Evolutionary conservation across 1,140 invertebrate species (phyloP).

Genomic region (Pygmarrhopalites habei): DNA sequence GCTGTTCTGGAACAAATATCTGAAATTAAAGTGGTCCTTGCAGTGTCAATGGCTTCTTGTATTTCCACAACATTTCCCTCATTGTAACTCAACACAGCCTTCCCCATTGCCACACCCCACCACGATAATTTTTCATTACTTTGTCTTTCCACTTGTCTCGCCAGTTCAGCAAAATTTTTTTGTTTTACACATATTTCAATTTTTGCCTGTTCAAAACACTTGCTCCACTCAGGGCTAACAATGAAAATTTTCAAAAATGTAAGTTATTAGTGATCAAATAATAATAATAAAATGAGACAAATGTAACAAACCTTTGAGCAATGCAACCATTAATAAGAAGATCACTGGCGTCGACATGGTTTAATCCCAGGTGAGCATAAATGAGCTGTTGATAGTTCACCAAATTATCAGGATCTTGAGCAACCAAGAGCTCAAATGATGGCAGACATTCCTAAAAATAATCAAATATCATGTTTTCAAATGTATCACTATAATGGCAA

Average conservation of each 20-base stretch:
- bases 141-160: not conserved
- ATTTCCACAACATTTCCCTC: constrained; percentile 39
- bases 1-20: constrained; percentile 48
- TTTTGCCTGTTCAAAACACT: constrained; percentile 1
- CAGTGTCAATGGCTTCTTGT: constrained; percentile 34
- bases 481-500: too few species aligned
- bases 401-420: constrained; percentile 10
- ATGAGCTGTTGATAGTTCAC: constrained; percentile 47
- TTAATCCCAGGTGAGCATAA: constrained; percentile 48
- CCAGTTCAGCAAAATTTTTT: not conserved
- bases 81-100: not conserved
- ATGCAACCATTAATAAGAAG: constrained; percentile 45
- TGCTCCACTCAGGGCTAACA: not conserved
- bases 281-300: not conserved
- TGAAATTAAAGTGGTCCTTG: constrained; percentile 46
- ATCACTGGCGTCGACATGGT: constrained; percentile 52
- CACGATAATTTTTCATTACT: constrained; percentile 2
- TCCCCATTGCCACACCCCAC: constrained; percentile 1
- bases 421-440: constrained; percentile 1
- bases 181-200: not conserved
- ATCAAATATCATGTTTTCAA: too few species aligned
- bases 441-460: constrained; percentile 5
- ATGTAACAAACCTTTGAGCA: not conserved
- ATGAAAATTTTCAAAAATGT: too few species aligned
- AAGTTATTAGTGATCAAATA: not conserved